Evolutionary conservation across 1,140 invertebrate genomes (phyloP), one percentile per base, ranked within the genome.

Genomic region (Pseudomyrmex cubaensis): DNA sequence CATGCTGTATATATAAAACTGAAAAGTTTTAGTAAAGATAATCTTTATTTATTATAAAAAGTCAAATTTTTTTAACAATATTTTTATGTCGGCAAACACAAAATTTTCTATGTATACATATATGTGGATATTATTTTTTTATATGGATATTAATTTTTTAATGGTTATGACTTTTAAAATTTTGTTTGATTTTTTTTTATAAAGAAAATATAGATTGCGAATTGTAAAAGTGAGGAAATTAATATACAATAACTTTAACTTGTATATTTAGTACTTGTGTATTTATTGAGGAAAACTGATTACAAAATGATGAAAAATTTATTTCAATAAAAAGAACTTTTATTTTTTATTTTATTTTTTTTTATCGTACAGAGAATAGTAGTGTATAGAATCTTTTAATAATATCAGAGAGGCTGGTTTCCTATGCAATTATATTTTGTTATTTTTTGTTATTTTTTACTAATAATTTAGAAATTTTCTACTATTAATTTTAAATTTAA

Each of bases 1-100:
- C 54, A 9, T 73, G 3, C 56, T 56, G n/a, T 59, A 20, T 20
- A 20, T 20, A 20, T 20, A 59, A n/a, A 17, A 73, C 44, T 57
- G 12, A 73, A 73, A 15, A 59, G 7, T 59, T 73, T 59, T 15
- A 72, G 13, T 61, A 22, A 75, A 62, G n/a, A 48, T 46, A 62
- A 63, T 75, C 15, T 61, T 15, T 0, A 52, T 63, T 75, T 52
- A 62, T 62, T 62, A 20, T 48, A n/a, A 50, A 74, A 61, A 74
- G 44, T n/a, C 5, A 48, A 10, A 48, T 44, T 2, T 15, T 74
- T 61, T 25, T 12, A 15, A 46, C 2, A 50, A 20, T 62, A 54
- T 22, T 72, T 72, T 54, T 44, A 56, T 9, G 13, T 35, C 15
- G 35, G 22, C 13, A 74, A 62, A 5, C 44, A 46, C 22, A 48